Conservation (phyloP, 2,888 invertebrate genomes). For the Caenorhabditis sinica region DNA sequence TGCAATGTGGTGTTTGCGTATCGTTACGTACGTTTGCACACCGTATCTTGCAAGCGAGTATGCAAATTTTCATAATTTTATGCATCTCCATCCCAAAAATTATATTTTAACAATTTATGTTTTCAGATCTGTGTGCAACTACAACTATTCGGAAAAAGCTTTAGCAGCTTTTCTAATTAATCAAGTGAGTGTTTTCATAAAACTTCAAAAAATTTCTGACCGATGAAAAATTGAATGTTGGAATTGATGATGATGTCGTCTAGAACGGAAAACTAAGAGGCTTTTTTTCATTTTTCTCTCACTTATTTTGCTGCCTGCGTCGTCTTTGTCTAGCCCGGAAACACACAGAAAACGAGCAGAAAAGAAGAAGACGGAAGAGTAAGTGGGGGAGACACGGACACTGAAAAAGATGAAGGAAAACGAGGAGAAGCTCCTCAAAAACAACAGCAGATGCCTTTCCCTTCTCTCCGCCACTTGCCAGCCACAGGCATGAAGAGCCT, state of each 20-base stretch:
- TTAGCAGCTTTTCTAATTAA: conserved; percentile 18
- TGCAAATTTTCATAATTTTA: conserved; percentile 22
- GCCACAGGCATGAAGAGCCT: conserved; percentile 34
- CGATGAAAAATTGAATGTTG: not conserved
- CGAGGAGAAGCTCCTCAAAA: conserved; percentile 54
- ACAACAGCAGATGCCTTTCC: conserved; percentile 57
- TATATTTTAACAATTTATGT: not conserved
- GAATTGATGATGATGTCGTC: conserved; percentile 10
- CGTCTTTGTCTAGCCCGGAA: conserved; percentile 25
- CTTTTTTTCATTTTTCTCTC: conserved; percentile 34
- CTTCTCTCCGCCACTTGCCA: conserved; percentile 22
- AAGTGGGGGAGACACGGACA: conserved; percentile 43
- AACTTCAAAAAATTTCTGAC: not conserved
- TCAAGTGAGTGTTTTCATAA: conserved; percentile 23
- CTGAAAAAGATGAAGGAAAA: conserved; percentile 47
- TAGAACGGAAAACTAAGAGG: conserved; percentile 39
- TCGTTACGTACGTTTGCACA: conserved; percentile 37
- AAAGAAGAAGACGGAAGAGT: conserved; percentile 31
- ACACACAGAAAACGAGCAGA: conserved; percentile 51
- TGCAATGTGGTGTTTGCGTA: conserved; percentile 16
- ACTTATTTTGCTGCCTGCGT: conserved; percentile 45
- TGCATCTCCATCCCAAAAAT: not conserved
- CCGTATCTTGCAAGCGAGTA: conserved; percentile 12
- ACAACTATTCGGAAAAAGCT: conserved; percentile 39
- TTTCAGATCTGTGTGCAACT: conserved; percentile 57